phyloP scores from a whole-genome alignment of 2,113 vertebrate genomes.

The Acanthisitta chloris region DNA sequence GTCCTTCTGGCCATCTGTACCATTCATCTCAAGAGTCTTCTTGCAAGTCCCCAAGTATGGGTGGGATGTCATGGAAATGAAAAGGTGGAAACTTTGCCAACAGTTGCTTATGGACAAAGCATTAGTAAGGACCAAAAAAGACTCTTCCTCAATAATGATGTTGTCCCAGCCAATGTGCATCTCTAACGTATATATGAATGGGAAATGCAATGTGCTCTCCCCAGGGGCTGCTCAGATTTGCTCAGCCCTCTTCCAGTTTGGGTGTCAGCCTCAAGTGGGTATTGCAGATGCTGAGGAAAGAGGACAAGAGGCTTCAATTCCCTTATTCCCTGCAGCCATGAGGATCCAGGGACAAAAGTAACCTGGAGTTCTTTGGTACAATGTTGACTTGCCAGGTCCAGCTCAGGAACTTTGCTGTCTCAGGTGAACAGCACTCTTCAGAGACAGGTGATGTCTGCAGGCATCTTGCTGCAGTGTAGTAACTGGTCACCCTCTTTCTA shows the following conservation, averaged over 20 bases:
- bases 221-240: background rate
- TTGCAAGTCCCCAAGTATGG: background rate
- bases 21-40: background rate
- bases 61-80: background rate
- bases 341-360: background rate
- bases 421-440: background rate
- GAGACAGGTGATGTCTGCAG: background rate
- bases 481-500: background rate
- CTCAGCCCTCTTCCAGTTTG: background rate
- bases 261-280: background rate
- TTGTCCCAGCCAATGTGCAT: background rate
- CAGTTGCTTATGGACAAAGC: background rate
- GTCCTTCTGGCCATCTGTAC: background rate
- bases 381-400: background rate
- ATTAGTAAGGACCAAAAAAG: background rate
- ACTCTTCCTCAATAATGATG: background rate
- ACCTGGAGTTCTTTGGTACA: background rate
- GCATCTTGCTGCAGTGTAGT: fast-evolving
- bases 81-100: background rate
- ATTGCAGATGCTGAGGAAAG: background rate
- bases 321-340: background rate
- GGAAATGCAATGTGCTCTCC: background rate
- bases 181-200: background rate
- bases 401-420: background rate
- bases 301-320: background rate